phyloP scores from a whole-genome alignment of 2,888 invertebrate species.

The Pimpla rufipes region DNA sequence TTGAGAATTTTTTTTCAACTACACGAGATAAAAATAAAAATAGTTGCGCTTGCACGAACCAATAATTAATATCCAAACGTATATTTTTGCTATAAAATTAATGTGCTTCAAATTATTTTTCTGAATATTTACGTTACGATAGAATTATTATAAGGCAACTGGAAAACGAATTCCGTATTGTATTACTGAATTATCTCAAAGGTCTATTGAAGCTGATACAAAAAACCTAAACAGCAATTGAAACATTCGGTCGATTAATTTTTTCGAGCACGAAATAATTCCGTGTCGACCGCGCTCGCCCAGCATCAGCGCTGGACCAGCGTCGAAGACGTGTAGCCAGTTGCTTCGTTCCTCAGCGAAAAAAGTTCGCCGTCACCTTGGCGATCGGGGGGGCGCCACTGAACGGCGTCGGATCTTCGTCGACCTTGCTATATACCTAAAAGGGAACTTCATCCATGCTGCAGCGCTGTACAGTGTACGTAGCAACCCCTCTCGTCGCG shows the following conservation, averaged over 20 bases:
- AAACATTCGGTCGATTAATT: neutral
- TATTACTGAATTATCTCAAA: neutral
- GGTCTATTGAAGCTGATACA: neutral
- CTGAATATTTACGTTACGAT: neutral
- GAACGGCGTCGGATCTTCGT: conserved; percentile 73
- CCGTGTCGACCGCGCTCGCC: neutral
- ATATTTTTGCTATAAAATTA: too few species aligned
- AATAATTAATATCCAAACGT: too few species aligned
- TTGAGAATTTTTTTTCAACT: too few species aligned
- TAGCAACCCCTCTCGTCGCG: conserved; percentile 48
- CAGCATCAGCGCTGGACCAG: conserved; percentile 20
- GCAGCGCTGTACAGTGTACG: conserved; percentile 27
- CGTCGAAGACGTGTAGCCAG: conserved; percentile 23
- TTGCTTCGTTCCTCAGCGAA: conserved; percentile 12
- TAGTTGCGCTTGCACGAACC: too few species aligned
- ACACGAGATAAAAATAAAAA: too few species aligned
- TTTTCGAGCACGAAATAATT: neutral
- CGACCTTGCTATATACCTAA: conserved; percentile 41
- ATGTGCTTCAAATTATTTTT: neutral
- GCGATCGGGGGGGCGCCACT: conserved; percentile 80
- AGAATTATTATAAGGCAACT: neutral
- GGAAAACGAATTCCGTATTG: neutral
- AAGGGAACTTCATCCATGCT: conserved; percentile 52
- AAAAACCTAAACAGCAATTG: neutral
- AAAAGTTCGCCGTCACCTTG: conserved; percentile 55